Conservation (phyloP, 2,797 vertebrate species). For the Buphagus erythrorhynchus region DNA sequence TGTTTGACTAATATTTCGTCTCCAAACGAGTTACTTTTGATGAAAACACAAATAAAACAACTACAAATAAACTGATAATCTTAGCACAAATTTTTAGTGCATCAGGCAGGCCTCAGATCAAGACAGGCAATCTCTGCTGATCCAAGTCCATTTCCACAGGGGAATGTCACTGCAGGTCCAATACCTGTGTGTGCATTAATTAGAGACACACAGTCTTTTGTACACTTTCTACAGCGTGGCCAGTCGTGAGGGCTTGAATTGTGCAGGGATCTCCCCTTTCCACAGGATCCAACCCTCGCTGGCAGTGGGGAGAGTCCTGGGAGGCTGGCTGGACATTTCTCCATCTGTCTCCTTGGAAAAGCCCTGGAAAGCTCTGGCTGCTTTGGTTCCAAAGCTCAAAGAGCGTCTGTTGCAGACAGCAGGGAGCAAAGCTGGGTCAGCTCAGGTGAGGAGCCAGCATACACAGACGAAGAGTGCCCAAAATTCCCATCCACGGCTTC, state of each 20-base stretch:
- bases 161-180: background rate
- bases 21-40: fast-evolving
- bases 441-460: background rate
- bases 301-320: fast-evolving
- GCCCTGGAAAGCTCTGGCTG: background rate
- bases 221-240: background rate
- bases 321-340: background rate
- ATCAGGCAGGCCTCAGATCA: background rate
- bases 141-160: background rate
- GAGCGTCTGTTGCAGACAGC: background rate
- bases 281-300: background rate
- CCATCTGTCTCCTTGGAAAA: background rate
- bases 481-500: background rate
- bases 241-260: fast-evolving
- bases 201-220: background rate
- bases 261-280: background rate
- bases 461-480: too few species aligned
- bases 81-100: background rate
- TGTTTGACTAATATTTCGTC: background rate
- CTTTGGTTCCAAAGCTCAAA: background rate
- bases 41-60: background rate
- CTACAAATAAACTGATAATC: background rate
- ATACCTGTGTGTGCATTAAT: background rate
- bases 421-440: background rate
- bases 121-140: background rate